These are phyloP conservation scores for Drosophila lowei DNA, from an alignment of 1,140 invertebrate species.

Conservation along the genomic window DNA sequence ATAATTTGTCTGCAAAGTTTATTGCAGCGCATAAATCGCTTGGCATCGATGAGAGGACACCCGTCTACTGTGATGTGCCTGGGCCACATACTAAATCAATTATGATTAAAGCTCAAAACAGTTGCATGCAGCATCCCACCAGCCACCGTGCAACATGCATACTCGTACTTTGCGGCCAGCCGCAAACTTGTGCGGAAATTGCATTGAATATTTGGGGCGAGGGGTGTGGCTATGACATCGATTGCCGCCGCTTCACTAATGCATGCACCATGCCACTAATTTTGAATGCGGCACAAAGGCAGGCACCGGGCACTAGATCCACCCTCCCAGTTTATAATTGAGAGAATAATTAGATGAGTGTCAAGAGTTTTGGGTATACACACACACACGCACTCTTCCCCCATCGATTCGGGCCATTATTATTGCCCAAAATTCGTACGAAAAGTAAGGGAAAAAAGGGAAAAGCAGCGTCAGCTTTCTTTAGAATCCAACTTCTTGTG, in stretches of 20 bases:
- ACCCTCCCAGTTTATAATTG: constrained; percentile 56
- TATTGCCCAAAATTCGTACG: neutral
- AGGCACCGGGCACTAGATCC: neutral
- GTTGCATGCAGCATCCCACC: constrained; percentile 29
- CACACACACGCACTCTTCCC: too few species aligned
- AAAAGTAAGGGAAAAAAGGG: constrained; percentile 1
- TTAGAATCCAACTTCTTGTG: constrained; percentile 40
- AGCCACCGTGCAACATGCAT: constrained; percentile 23
- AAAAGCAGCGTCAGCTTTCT: constrained; percentile 54
- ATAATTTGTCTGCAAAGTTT: constrained; percentile 75
- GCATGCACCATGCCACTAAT: constrained; percentile 44
- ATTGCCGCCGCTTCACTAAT: constrained; percentile 30
- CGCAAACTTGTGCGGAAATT: constrained; percentile 74
- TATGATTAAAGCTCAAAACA: constrained; percentile 81
- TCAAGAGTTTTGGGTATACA: constrained; percentile 24
- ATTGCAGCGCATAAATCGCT: constrained; percentile 73
- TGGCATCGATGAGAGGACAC: constrained; percentile 60
- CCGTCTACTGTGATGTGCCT: neutral
- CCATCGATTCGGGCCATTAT: neutral
- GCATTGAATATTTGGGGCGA: constrained; percentile 21
- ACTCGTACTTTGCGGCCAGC: constrained; percentile 17
- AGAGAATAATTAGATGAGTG: constrained; percentile 74
- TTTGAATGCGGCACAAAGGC: constrained; percentile 25
- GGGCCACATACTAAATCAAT: constrained; percentile 69
- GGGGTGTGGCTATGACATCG: constrained; percentile 55